phyloP scores from a whole-genome alignment of 1,140 invertebrate genomes.

The Polypedilum pembai region DNA sequence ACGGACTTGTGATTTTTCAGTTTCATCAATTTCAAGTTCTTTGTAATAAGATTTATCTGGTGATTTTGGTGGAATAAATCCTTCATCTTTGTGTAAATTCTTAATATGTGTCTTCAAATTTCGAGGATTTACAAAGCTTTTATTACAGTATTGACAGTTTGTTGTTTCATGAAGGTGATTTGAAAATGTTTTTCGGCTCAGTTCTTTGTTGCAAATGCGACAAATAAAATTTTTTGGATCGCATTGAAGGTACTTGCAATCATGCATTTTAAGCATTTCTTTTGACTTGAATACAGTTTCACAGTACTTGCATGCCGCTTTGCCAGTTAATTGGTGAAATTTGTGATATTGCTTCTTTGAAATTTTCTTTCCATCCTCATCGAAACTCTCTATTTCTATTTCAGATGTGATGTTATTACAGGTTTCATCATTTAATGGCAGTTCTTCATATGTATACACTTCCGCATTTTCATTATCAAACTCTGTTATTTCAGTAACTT shows the following conservation, averaged over 20 bases:
- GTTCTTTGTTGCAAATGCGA: background rate
- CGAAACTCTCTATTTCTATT: background rate
- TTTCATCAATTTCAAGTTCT: background rate
- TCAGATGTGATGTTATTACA: background rate
- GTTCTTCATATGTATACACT: background rate
- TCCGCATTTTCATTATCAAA: background rate
- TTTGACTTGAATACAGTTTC: background rate
- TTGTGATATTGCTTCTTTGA: background rate
- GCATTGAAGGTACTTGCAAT: background rate
- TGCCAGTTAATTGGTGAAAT: background rate
- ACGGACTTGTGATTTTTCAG: background rate
- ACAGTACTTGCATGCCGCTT: conserved; percentile 5
- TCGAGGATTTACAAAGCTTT: background rate
- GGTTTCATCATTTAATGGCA: background rate
- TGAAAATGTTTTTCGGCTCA: background rate
- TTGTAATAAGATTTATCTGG: background rate
- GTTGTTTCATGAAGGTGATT: background rate
- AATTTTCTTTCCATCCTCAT: background rate
- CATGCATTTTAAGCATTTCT: background rate
- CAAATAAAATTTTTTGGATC: conserved; percentile 23
- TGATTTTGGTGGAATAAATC: background rate
- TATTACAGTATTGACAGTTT: background rate
- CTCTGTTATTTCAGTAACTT: background rate
- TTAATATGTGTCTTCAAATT: background rate
- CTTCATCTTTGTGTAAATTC: background rate